These are phyloP conservation scores for Strix occidentalis DNA, from an alignment of 2,797 vertebrate genomes.

Conservation along the genomic window DNA sequence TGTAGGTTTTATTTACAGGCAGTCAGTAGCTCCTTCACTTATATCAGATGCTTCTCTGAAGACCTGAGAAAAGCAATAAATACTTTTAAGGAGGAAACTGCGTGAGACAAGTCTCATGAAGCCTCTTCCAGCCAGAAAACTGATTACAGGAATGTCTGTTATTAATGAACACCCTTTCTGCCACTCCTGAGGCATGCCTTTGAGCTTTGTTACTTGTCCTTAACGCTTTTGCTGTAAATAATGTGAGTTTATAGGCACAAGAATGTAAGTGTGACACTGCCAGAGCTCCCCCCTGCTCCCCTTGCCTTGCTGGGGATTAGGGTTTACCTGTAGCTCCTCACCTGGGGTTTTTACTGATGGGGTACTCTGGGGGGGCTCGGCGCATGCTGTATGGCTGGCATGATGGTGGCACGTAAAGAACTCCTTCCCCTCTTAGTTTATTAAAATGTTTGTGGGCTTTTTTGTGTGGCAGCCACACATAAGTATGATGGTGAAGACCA, in stretches of 20 bases:
- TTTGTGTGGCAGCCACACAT: background rate
- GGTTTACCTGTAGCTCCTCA: background rate
- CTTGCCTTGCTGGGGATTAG: accelerated
- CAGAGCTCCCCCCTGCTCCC: background rate
- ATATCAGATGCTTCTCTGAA: background rate
- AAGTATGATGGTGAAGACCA: background rate
- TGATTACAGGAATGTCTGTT: background rate
- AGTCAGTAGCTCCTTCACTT: no score
- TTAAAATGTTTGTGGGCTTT: background rate
- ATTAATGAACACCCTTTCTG: background rate
- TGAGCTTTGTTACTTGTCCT: background rate
- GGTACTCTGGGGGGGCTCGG: background rate
- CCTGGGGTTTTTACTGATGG: background rate
- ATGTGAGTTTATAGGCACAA: no score
- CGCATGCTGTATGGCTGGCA: no score
- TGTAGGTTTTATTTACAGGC: background rate
- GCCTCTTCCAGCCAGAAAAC: background rate
- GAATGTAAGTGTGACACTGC: accelerated
- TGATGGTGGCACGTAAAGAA: no score
- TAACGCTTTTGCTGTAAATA: no score
- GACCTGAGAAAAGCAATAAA: background rate
- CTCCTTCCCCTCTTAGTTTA: background rate
- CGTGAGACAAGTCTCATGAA: background rate
- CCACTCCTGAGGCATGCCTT: background rate
- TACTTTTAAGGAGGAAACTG: background rate